A percentile compares a stretch with the other conserved stretches of the same genome.
Conservation (phyloP, 2,888 invertebrate species). For the Achlya flavicornis region DNA sequence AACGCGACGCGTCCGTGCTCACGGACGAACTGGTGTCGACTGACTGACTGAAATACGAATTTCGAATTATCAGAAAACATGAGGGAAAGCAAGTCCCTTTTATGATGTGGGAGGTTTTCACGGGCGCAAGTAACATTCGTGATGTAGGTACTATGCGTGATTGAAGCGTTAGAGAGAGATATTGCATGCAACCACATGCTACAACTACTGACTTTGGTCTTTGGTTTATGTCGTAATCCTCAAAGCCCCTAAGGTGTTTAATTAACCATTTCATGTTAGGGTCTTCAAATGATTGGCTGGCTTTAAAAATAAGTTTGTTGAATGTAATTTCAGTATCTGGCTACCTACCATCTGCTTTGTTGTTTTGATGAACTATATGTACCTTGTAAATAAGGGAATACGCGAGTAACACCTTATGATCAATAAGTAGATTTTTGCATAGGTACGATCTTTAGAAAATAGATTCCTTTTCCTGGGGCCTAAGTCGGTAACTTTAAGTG, state of each 20-base stretch:
- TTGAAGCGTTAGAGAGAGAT: background rate
- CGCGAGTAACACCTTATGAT: too few relatives aligned
- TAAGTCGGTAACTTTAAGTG: too few relatives aligned
- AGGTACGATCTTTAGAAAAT: too few relatives aligned
- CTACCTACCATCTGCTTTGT: too few relatives aligned
- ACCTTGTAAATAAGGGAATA: too few relatives aligned
- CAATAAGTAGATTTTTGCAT: too few relatives aligned
- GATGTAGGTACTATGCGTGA: background rate
- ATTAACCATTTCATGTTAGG: background rate
- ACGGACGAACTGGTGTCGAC: conserved; percentile 29
- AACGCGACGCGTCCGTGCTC: conserved; percentile 29
- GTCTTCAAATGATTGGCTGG: background rate
- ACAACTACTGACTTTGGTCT: background rate
- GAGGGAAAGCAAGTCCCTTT: conserved; percentile 2
- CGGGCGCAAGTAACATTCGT: background rate
- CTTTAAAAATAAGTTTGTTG: background rate
- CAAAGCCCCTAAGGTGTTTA: background rate
- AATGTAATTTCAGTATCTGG: background rate
- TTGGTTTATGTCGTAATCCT: background rate
- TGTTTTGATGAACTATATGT: too few relatives aligned
- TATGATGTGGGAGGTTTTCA: conserved; percentile 24
- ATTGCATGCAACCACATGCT: background rate
- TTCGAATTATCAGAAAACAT: background rate
- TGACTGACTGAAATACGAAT: conserved; percentile 37
- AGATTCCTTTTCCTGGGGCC: too few relatives aligned